Conservation (phyloP, 2,113 vertebrate genomes). For the Agapornis roseicollis region DNA sequence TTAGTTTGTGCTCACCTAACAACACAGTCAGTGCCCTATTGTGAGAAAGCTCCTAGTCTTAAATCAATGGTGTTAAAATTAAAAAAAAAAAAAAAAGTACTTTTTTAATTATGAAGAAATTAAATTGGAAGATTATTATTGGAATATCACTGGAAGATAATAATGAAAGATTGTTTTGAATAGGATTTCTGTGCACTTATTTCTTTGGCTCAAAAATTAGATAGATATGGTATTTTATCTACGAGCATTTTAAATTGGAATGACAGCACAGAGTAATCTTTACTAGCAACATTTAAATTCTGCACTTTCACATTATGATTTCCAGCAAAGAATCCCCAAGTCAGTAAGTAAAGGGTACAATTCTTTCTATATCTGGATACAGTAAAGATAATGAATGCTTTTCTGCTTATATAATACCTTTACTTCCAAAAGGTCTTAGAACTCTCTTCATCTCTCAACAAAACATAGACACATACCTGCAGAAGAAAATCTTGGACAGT, state of each 20-base stretch:
- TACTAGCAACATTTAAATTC: not conserved
- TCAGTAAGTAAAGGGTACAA: not conserved
- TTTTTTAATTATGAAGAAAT: not conserved
- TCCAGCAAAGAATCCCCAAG: not conserved
- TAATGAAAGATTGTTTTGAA: not conserved
- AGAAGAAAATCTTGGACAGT: not conserved
- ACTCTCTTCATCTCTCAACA: not conserved
- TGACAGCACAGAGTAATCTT: not conserved
- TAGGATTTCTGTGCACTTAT: not conserved
- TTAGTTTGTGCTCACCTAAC: not conserved
- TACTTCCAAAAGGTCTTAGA: not conserved
- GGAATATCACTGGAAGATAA: not conserved
- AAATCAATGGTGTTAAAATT: not conserved
- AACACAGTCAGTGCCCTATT: not conserved
- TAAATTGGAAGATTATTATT: not conserved
- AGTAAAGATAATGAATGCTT: not conserved
- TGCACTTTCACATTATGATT: not conserved
- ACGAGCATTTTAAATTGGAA: not conserved
- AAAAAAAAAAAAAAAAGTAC: not conserved
- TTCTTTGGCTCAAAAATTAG: not conserved
- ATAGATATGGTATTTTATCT: not conserved
- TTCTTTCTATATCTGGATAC: not conserved
- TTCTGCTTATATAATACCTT: not conserved
- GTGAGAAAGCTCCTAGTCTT: not conserved
- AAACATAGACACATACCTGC: not conserved